A percentile compares a stretch with the other conserved stretches of the same genome.
Evolutionary conservation across 2,888 invertebrate species (phyloP).

Genomic region (Empis stercorea): DNA sequence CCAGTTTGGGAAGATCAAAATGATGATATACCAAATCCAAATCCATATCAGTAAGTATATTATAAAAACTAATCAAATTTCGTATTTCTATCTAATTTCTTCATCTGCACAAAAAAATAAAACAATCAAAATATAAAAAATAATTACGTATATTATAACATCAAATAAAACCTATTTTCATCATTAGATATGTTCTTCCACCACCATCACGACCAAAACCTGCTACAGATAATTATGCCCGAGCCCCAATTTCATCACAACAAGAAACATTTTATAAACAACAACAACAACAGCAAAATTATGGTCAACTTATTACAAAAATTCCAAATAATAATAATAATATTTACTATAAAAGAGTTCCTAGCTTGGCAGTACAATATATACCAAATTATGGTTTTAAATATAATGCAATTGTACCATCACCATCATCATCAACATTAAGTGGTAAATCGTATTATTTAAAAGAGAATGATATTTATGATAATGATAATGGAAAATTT

Average conservation of each 20-base stretch:
- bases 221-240: constrained; percentile 17
- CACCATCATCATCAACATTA: constrained; percentile 11
- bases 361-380: constrained; percentile 28
- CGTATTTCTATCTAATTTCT: no score
- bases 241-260: constrained; percentile 12
- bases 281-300: constrained; percentile 21
- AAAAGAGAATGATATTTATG: constrained; percentile 14
- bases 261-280: constrained; percentile 7
- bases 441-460: constrained; percentile 9
- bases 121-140: background rate
- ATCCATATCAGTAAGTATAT: constrained; percentile 43
- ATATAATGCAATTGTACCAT: constrained; percentile 29
- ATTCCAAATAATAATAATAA: constrained; percentile 15
- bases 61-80: no score
- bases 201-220: constrained; percentile 34
- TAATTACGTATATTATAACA: background rate
- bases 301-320: constrained; percentile 19
- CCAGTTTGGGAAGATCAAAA: constrained; percentile 48
- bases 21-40: constrained; percentile 46
- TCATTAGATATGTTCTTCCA: constrained; percentile 29
- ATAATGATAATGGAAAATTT: constrained; percentile 17
- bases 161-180: background rate
- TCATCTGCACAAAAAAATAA: background rate
- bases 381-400: constrained; percentile 32
- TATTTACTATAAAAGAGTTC: constrained; percentile 16